Percentiles rank a stretch among this genome's conserved stretches.
phyloP scores from a whole-genome alignment of 2,888 invertebrate genomes.

The Spisula subtruncata region DNA sequence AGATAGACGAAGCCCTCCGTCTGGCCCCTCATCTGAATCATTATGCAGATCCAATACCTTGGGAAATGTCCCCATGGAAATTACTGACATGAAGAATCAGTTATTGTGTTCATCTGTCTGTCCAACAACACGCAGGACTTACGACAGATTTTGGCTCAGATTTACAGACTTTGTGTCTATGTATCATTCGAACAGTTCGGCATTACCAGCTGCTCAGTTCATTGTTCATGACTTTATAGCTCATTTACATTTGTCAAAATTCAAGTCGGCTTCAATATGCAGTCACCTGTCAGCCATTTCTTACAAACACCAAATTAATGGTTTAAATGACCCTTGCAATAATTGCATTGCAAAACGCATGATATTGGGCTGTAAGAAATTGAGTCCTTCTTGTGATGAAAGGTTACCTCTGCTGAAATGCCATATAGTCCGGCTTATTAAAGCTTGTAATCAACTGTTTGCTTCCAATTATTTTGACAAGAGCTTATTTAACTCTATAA shows the following conservation, averaged over 20 bases:
- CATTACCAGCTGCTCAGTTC: neutral
- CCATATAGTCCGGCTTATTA: neutral
- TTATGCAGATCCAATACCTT: slow-evolving; percentile 35
- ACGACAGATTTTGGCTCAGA: slow-evolving; percentile 36
- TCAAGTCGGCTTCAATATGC: slow-evolving; percentile 29
- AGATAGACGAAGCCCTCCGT: slow-evolving; percentile 37
- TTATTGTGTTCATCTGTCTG: slow-evolving; percentile 26
- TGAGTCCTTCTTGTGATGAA: neutral
- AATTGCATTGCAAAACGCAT: slow-evolving; percentile 21
- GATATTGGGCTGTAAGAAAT: slow-evolving; percentile 44
- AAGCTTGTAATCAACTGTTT: neutral
- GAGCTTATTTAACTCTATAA: neutral
- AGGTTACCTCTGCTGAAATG: neutral
- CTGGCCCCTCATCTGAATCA: slow-evolving; percentile 44
- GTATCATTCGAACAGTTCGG: neutral
- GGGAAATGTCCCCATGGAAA: slow-evolving; percentile 19
- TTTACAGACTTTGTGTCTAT: neutral
- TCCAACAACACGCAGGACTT: slow-evolving; percentile 3
- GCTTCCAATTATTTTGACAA: neutral
- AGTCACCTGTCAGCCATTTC: slow-evolving; percentile 56
- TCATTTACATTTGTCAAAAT: slow-evolving; percentile 12
- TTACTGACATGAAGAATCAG: slow-evolving; percentile 17
- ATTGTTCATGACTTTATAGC: slow-evolving; percentile 47
- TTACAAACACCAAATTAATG: slow-evolving; percentile 42
- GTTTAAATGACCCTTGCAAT: slow-evolving; percentile 37